Base-by-base conservation (phyloP, 2,113 vertebrate species). In the Tamias sibiricus region DNA sequence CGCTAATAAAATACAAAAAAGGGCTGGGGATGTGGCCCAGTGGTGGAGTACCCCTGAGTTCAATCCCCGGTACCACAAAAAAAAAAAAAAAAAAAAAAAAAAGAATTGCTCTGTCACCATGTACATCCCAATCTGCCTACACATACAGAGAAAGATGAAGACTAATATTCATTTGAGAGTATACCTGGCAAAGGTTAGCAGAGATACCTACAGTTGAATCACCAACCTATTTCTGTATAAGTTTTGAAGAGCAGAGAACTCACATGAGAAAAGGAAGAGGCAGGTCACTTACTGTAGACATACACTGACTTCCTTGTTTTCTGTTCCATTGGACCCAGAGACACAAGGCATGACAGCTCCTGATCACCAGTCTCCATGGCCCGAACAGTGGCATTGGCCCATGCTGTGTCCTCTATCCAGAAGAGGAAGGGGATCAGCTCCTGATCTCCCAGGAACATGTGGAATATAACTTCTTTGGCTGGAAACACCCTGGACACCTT, bases 311-410 rank as follows among this genome's bases (percentile, higher is more conserved):
- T 80, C 52, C 82, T 96, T 44, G 83, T 62, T 80, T 93, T 91
- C 91, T 96, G 91, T 64, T 96, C 89, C 91, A 89, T 1, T 0
- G 93, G 95, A 91, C 97, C 97, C 91, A 98, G 95, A 86, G 93
- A 96, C 20, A 82, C 83, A 13, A 76, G 37, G 82, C 96, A 97
- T 44, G 91, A 91, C 69, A 98, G 77, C 57, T 97, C 94, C 85
- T 97, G 96, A 24, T 91, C 91, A 20, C 94, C 95, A 4, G 82
- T 42, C 82, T 97, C 93, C 95, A 90, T 71, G 79, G 93, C 92
- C 92, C 2, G 22, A 54, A 96, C 0, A 0, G 82, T 97, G 74
- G 96, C 66, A 12, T 92, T 97, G 77, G 95, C 96, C 97, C 95
- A 95, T 2, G 83, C 94, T 26, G 91, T 79, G 80, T 96, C 95